Conservation (phyloP, 2,888 invertebrate species). For the Euproctis similis region DNA sequence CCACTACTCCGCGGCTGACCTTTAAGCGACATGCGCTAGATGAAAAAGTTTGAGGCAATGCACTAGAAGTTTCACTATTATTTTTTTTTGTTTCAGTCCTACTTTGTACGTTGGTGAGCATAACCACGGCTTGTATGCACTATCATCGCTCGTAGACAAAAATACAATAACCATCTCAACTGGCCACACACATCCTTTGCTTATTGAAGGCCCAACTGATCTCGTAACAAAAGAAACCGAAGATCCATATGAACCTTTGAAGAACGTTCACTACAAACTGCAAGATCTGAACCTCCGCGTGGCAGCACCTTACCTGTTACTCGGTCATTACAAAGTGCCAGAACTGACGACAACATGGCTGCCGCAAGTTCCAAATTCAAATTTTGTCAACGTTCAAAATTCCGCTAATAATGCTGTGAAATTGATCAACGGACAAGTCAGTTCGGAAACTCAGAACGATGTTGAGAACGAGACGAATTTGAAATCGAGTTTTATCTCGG, state of each 20-base stretch:
- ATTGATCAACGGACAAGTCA: conserved; percentile 59
- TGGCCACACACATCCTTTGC: conserved; percentile 80
- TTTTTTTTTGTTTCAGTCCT: conserved; percentile 77
- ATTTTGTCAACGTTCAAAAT: conserved; percentile 41
- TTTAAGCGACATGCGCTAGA: too few relatives aligned
- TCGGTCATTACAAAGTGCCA: conserved; percentile 84
- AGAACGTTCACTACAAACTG: conserved; percentile 64
- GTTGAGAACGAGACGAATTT: conserved; percentile 62
- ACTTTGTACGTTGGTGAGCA: conserved; percentile 94
- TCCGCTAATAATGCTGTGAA: conserved; percentile 40
- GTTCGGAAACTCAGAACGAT: conserved; percentile 44
- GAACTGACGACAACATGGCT: conserved; percentile 71
- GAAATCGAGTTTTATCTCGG: conserved; percentile 58
- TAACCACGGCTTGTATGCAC: conserved; percentile 90
- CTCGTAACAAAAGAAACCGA: conserved; percentile 36
- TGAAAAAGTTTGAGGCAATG: too few relatives aligned
- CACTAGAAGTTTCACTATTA: background rate
- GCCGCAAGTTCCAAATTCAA: conserved; percentile 53
- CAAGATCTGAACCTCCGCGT: conserved; percentile 60
- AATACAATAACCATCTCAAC: conserved; percentile 88
- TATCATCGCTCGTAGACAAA: conserved; percentile 94
- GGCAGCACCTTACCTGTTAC: conserved; percentile 61
- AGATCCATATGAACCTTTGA: conserved; percentile 63
- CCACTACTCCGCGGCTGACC: too few relatives aligned
- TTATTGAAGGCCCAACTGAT: conserved; percentile 82